Evolutionary conservation across 2,888 invertebrate species (phyloP).

Genomic region (Dorcus parallelipipedus): DNA sequence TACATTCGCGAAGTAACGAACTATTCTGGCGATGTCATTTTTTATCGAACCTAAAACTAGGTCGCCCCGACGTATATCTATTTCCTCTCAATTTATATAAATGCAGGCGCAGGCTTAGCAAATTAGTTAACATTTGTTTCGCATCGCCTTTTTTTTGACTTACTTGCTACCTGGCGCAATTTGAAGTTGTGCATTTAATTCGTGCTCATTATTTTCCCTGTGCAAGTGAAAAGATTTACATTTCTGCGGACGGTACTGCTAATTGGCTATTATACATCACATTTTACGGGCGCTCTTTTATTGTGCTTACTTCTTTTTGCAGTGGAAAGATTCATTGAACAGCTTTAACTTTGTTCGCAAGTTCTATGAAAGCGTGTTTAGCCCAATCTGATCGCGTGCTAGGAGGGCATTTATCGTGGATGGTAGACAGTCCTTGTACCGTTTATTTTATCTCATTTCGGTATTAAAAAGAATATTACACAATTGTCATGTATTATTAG

Average conservation of each 20-base stretch:
- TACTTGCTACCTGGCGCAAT: neutral
- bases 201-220: neutral
- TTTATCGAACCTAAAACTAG: too few relatives aligned
- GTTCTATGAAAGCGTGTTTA: neutral
- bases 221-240: neutral
- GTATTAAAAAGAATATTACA: too few relatives aligned
- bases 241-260: neutral
- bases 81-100: too few relatives aligned
- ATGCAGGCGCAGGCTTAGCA: too few relatives aligned
- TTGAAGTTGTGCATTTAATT: neutral
- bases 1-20: too few relatives aligned
- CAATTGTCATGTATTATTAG: too few relatives aligned
- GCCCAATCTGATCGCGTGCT: neutral
- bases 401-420: neutral
- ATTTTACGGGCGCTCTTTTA: neutral
- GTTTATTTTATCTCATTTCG: too few relatives aligned
- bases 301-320: neutral
- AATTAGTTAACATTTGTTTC: too few relatives aligned
- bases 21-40: too few relatives aligned
- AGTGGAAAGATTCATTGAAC: conserved; percentile 1
- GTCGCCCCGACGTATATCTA: too few relatives aligned
- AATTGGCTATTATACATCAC: conserved; percentile 3
- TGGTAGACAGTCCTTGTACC: too few relatives aligned
- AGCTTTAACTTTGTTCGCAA: neutral
- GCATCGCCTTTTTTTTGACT: conserved; percentile 3